A percentile compares a stretch with the other conserved stretches of the same genome.
Conservation (phyloP, 2,797 vertebrate species). For the Poeciliopsis infans region DNA sequence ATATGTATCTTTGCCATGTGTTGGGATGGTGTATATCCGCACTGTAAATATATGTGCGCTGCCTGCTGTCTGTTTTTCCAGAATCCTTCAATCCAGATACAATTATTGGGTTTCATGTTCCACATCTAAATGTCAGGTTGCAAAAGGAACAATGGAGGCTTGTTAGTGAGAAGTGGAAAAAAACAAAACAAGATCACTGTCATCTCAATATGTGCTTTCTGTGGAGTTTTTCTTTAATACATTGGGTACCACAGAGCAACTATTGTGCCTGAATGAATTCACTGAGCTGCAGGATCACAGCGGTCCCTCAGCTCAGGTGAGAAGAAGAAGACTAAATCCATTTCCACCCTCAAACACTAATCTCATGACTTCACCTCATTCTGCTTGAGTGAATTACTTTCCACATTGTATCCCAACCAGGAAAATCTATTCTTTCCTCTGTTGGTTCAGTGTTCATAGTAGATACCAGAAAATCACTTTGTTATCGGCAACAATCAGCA, state of each 20-base stretch:
- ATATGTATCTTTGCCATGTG: background rate
- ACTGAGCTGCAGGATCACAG: conserved; percentile 23
- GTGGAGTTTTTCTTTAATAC: conserved; percentile 1
- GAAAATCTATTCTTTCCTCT: background rate
- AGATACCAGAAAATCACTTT: conserved; percentile 3
- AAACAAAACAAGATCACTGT: conserved; percentile 19
- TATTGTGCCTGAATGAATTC: conserved; percentile 5
- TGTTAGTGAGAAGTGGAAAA: conserved; percentile 33
- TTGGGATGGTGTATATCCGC: background rate
- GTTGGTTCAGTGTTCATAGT: background rate
- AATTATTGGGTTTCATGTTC: conserved; percentile 62
- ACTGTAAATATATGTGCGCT: background rate
- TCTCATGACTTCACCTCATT: background rate
- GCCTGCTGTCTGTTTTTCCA: conserved; percentile 53
- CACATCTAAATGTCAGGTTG: conserved; percentile 41
- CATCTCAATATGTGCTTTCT: conserved; percentile 15
- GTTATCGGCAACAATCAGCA: background rate
- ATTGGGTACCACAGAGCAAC: background rate
- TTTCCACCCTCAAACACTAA: conserved; percentile 18
- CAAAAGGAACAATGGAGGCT: conserved; percentile 45
- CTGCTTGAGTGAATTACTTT: conserved; percentile 17
- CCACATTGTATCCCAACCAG: conserved; percentile 3
- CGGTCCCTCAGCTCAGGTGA: conserved; percentile 9
- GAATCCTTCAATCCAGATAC: conserved; percentile 38
- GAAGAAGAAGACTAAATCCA: conserved; percentile 4